These are phyloP conservation scores for Upupa epops DNA, from an alignment of 2,113 vertebrate genomes.

Conservation along the genomic window DNA sequence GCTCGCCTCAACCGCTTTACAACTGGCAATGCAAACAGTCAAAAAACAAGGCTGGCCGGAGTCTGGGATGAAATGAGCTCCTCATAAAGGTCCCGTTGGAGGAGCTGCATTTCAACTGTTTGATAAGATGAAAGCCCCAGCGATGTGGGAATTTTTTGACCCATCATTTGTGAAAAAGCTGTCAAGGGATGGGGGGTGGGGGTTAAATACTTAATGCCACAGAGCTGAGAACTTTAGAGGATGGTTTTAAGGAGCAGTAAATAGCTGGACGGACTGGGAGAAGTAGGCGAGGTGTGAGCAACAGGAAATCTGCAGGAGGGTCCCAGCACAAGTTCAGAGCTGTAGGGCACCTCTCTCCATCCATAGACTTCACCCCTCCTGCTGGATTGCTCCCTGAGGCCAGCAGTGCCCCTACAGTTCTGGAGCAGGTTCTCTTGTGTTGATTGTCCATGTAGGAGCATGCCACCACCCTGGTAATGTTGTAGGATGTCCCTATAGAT, in stretches of 20 bases:
- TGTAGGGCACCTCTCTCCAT: neutral
- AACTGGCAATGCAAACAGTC: neutral
- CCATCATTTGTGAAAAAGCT: neutral
- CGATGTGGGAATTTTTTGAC: neutral
- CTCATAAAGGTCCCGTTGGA: accelerated
- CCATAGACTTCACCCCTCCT: accelerated
- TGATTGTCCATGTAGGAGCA: accelerated
- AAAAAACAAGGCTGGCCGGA: neutral
- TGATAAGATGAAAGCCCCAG: accelerated
- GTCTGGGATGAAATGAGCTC: neutral
- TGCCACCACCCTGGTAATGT: accelerated
- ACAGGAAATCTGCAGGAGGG: neutral
- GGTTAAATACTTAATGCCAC: accelerated
- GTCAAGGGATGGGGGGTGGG: neutral
- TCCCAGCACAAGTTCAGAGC: neutral
- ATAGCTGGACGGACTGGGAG: neutral
- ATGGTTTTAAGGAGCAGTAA: neutral
- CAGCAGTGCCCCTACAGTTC: neutral
- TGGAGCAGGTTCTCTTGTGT: neutral
- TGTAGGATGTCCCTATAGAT: neutral
- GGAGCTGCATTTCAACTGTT: accelerated
- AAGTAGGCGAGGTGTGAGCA: neutral
- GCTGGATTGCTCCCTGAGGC: accelerated
- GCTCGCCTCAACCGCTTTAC: neutral
- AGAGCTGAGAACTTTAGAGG: neutral